These are phyloP conservation scores for Siniperca scherzeri DNA, from an alignment of 2,797 vertebrate species.

Conservation along the genomic window DNA sequence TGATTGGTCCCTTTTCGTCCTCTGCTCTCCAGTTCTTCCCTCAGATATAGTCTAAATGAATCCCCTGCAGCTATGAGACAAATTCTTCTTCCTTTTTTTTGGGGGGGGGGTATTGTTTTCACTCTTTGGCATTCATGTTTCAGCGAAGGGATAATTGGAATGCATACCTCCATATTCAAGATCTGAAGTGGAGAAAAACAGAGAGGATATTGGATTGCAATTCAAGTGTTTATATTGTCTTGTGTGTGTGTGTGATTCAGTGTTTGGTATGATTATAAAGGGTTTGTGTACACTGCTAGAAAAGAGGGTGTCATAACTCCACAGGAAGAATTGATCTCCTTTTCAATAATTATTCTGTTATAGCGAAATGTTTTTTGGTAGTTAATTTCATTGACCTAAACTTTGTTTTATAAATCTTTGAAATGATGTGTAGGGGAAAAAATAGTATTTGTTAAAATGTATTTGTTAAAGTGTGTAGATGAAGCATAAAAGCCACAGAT, in stretches of 20 bases:
- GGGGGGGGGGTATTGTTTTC: conserved; percentile 47
- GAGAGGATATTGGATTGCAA: conserved; percentile 76
- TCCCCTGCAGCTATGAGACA: conserved; percentile 38
- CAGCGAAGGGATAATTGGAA: conserved; percentile 72
- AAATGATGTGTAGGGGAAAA: conserved; percentile 13
- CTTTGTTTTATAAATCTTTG: conserved; percentile 48
- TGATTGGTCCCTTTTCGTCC: conserved; percentile 41
- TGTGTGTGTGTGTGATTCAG: conserved; percentile 44
- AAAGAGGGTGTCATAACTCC: conserved; percentile 39
- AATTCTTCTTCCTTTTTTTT: background rate
- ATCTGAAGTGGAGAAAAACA: conserved; percentile 68
- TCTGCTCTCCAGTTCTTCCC: conserved; percentile 36
- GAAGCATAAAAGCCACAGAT: conserved; percentile 37
- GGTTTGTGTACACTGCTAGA: conserved; percentile 28
- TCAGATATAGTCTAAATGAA: conserved; percentile 54
- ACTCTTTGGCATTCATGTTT: conserved; percentile 64
- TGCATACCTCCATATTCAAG: conserved; percentile 68
- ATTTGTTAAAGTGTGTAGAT: conserved; percentile 28
- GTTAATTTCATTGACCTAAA: conserved; percentile 30
- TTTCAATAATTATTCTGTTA: conserved; percentile 24
- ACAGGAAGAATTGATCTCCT: conserved; percentile 37
- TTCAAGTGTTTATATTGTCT: conserved; percentile 73
- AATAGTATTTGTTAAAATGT: conserved; percentile 20
- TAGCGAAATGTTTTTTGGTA: conserved; percentile 21
- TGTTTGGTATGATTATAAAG: conserved; percentile 68